Percentiles rank a stretch among this genome's conserved stretches.
phyloP scores from a whole-genome alignment of 2,888 invertebrate species.

The Lithosia quadra region DNA sequence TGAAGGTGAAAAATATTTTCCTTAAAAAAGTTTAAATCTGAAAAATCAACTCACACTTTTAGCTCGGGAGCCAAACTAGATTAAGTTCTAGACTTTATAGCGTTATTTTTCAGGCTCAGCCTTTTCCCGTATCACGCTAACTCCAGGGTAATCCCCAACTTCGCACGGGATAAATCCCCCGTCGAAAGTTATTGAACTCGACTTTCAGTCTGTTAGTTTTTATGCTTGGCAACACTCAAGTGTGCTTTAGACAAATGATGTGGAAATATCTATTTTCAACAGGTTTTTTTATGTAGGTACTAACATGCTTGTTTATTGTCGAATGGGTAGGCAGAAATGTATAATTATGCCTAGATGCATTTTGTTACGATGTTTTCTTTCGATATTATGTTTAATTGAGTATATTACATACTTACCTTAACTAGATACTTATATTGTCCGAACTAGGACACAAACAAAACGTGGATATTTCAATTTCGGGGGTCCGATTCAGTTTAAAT shows the following conservation, averaged over 20 bases:
- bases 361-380: no score
- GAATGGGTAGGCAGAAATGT: not conserved
- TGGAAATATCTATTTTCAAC: slow-evolving; percentile 13
- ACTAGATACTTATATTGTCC: no score
- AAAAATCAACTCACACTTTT: slow-evolving; percentile 14
- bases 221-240: slow-evolving; percentile 29
- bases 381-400: no score
- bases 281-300: not conserved
- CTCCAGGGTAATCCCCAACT: slow-evolving; percentile 46
- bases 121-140: slow-evolving; percentile 40
- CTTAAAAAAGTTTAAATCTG: not conserved
- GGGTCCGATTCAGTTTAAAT: no score
- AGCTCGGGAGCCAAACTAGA: slow-evolving; percentile 4
- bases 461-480: no score
- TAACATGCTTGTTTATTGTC: not conserved
- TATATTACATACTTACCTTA: no score
- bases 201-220: slow-evolving; percentile 34
- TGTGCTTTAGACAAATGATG: slow-evolving; percentile 29
- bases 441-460: no score
- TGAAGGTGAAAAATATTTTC: no score
- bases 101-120: slow-evolving; percentile 29
- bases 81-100: slow-evolving; percentile 15
- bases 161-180: slow-evolving; percentile 37
- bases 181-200: slow-evolving; percentile 25
- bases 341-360: not conserved